A percentile compares a stretch with the other conserved stretches of the same genome.
These are phyloP conservation scores for Burhinus oedicnemus DNA, from an alignment of 2,113 vertebrate species.

Conservation along the genomic window DNA sequence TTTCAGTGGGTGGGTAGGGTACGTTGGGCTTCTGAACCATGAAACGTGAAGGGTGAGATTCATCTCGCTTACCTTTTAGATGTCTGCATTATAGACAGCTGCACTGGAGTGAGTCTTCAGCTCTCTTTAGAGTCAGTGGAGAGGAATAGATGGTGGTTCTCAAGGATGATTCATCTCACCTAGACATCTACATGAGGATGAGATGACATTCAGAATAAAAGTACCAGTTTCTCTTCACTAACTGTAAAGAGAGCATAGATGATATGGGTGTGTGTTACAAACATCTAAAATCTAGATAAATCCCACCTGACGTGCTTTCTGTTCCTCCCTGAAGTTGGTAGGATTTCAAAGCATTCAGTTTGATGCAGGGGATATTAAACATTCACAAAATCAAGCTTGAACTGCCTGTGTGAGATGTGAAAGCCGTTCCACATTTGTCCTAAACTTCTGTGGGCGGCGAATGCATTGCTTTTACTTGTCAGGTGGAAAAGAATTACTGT, in stretches of 20 bases:
- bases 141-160: not conserved
- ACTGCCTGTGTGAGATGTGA: not conserved
- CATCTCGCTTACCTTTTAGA: not conserved
- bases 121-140: not conserved
- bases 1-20: not conserved
- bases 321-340: not conserved
- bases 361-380: not conserved
- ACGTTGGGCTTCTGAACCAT: not conserved
- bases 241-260: not conserved
- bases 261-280: not conserved
- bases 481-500: not conserved
- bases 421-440: not conserved
- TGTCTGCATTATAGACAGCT: not conserved
- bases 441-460: not conserved
- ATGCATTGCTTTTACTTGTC: accelerated
- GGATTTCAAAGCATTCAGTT: not conserved
- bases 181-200: not conserved
- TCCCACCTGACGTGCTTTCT: not conserved
- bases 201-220: not conserved
- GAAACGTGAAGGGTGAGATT: not conserved
- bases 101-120: not conserved
- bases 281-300: not conserved
- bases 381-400: not conserved
- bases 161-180: not conserved
- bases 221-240: not conserved